These are phyloP conservation scores for Notothenia coriiceps DNA, from an alignment of 2,113 vertebrate genomes.

Conservation along the genomic window DNA sequence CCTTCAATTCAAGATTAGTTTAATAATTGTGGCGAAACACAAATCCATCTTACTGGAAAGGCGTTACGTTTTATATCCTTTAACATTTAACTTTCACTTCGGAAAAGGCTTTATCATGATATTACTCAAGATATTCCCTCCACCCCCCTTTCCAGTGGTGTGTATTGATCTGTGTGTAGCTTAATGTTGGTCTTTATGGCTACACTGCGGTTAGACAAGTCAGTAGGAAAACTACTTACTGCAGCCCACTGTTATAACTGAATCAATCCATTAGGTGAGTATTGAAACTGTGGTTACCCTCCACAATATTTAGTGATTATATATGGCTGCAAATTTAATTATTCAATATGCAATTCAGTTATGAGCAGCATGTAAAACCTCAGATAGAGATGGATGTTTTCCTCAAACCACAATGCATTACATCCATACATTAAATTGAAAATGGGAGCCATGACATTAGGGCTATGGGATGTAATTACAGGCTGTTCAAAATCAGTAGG, in stretches of 20 bases:
- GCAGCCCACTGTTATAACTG: slow-evolving; percentile 73
- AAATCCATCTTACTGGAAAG: slow-evolving; percentile 23
- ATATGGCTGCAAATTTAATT: slow-evolving; percentile 81
- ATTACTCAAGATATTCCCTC: slow-evolving; percentile 25
- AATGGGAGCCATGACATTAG: slow-evolving; percentile 70
- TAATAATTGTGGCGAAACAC: neutral
- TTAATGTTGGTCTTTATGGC: slow-evolving; percentile 81
- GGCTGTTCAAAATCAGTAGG: slow-evolving; percentile 52
- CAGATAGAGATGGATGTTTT: slow-evolving; percentile 80
- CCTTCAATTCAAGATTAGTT: neutral
- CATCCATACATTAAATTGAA: slow-evolving; percentile 77
- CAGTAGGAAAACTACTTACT: slow-evolving; percentile 77
- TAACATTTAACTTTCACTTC: slow-evolving; percentile 59
- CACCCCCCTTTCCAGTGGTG: slow-evolving; percentile 49
- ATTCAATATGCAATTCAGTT: slow-evolving; percentile 83
- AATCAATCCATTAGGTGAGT: slow-evolving; percentile 83
- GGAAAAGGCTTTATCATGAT: slow-evolving; percentile 55
- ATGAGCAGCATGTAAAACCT: slow-evolving; percentile 80
- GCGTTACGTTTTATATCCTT: slow-evolving; percentile 43
- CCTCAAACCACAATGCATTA: slow-evolving; percentile 64
- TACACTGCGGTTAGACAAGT: slow-evolving; percentile 77
- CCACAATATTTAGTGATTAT: slow-evolving; percentile 79
- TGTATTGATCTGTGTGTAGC: slow-evolving; percentile 80
- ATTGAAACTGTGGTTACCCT: slow-evolving; percentile 83
- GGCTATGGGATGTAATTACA: slow-evolving; percentile 63